phyloP scores from a whole-genome alignment of 2,888 invertebrate species.

The Drosophila nr. perissopoda region DNA sequence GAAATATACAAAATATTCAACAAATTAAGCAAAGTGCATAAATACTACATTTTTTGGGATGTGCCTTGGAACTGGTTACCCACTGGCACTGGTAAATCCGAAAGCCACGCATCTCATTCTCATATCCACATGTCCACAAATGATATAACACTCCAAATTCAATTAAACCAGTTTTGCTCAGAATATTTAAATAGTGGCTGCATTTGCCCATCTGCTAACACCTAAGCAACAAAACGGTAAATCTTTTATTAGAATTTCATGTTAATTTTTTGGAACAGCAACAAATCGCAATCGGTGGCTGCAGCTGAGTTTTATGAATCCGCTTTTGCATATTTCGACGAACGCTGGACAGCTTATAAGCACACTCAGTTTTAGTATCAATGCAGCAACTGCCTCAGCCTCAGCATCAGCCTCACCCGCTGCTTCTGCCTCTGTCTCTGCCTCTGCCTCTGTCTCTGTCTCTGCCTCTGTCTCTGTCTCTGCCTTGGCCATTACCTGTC shows the following conservation, averaged over 20 bases:
- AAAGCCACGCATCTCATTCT: conserved; percentile 28
- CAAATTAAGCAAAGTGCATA: conserved; percentile 8
- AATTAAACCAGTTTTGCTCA: conserved; percentile 70
- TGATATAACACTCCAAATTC: conserved; percentile 67
- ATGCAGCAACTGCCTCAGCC: conserved; percentile 20
- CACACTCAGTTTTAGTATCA: conserved; percentile 6
- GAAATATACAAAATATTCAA: neutral
- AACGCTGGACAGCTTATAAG: conserved; percentile 10
- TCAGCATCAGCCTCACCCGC: neutral
- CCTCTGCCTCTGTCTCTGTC: neutral
- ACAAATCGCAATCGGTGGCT: conserved; percentile 31
- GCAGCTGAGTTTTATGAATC: conserved; percentile 59
- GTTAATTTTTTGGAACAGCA: conserved; percentile 53
- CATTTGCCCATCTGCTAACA: conserved; percentile 56
- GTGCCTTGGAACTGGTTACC: conserved; percentile 40
- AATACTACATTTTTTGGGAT: conserved; percentile 8
- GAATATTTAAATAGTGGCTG: conserved; percentile 36
- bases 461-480: neutral
- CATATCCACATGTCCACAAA: conserved; percentile 28
- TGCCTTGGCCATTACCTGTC: neutral
- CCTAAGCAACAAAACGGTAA: conserved; percentile 67
- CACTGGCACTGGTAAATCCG: conserved; percentile 18
- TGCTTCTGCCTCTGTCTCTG: neutral
- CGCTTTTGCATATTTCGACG: conserved; percentile 61
- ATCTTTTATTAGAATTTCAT: conserved; percentile 77